phyloP scores from a whole-genome alignment of 2,888 invertebrate species.

The Oxyscelio sp. region DNA sequence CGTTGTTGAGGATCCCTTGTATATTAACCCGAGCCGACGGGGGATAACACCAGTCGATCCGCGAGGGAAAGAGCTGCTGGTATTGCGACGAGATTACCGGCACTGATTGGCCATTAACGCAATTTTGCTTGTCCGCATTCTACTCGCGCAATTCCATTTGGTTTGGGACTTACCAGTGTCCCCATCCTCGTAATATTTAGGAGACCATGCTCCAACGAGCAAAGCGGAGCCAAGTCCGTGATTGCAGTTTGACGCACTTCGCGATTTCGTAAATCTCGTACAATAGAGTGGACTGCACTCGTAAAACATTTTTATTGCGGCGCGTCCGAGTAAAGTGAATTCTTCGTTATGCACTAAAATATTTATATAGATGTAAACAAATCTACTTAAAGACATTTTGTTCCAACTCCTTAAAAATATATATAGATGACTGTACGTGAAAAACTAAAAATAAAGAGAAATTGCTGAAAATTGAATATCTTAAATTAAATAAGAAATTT shows the following conservation, averaged over 20 bases:
- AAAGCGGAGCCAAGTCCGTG: not conserved
- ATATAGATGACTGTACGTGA: too few relatives aligned
- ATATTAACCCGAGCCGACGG: not conserved
- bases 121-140: not conserved
- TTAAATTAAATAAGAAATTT: too few relatives aligned
- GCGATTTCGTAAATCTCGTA: slow-evolving; percentile 10
- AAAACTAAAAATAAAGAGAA: too few relatives aligned
- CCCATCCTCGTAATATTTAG: too few relatives aligned
- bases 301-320: slow-evolving; percentile 50
- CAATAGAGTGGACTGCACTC: slow-evolving; percentile 13
- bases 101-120: not conserved
- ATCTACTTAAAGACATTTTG: too few relatives aligned
- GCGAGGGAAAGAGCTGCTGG: not conserved
- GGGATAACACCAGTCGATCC: not conserved
- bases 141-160: not conserved
- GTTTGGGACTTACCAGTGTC: not conserved
- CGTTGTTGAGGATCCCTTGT: not conserved
- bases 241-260: not conserved
- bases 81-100: not conserved
- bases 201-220: not conserved
- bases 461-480: too few relatives aligned
- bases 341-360: too few relatives aligned
- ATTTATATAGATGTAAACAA: too few relatives aligned
- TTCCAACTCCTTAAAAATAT: too few relatives aligned
- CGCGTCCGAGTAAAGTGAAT: slow-evolving; percentile 35